Conservation (phyloP, 2,888 invertebrate genomes). For the Patella depressa region DNA sequence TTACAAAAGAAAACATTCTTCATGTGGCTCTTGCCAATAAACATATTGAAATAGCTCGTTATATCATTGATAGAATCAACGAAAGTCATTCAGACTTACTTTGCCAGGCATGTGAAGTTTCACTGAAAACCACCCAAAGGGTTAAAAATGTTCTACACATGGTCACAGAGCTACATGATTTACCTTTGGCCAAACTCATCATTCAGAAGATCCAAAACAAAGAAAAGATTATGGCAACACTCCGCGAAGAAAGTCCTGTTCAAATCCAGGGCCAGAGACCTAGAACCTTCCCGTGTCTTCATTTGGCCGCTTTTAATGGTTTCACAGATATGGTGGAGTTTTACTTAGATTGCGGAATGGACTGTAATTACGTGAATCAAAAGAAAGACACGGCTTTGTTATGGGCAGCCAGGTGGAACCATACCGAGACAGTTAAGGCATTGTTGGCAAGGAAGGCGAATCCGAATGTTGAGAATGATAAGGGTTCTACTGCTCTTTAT, state of each 20-base stretch:
- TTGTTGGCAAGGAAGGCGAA: conserved; percentile 51
- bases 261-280: conserved; percentile 66
- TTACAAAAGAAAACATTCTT: conserved; percentile 47
- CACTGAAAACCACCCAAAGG: conserved; percentile 43
- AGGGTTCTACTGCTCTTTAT: conserved; percentile 67
- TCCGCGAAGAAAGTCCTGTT: conserved; percentile 52
- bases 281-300: conserved; percentile 57
- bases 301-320: conserved; percentile 58
- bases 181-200: conserved; percentile 43
- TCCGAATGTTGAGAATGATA: conserved; percentile 62
- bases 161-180: conserved; percentile 54
- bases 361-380: conserved; percentile 54
- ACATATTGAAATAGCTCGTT: conserved; percentile 34
- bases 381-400: conserved; percentile 68
- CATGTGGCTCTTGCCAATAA: conserved; percentile 49
- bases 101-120: conserved; percentile 42
- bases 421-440: conserved; percentile 45
- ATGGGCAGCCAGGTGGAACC: conserved; percentile 67
- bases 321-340: conserved; percentile 48
- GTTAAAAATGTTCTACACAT: conserved; percentile 61
- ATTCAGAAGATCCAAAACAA: conserved; percentile 24
- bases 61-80: conserved; percentile 33
- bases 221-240: conserved; percentile 31
- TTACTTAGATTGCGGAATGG: conserved; percentile 47
- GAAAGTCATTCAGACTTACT: conserved; percentile 38